Percentiles rank a stretch among this genome's conserved stretches.
These are phyloP conservation scores for Litoditis marina DNA, from an alignment of 2,888 invertebrate species.

Conservation along the genomic window DNA sequence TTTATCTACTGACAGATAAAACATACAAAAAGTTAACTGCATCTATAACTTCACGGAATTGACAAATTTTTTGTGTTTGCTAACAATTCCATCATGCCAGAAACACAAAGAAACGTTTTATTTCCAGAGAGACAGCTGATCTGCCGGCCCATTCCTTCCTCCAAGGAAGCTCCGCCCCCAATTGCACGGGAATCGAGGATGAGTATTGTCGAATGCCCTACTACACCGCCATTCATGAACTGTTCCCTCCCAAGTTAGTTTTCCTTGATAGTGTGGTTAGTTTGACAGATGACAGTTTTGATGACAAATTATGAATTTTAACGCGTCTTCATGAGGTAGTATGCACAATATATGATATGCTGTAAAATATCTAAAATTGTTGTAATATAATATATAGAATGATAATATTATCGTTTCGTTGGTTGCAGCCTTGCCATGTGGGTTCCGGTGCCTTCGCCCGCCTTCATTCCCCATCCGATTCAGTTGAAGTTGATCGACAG, in stretches of 20 bases:
- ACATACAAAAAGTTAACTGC: background rate
- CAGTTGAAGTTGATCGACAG: conserved; percentile 42
- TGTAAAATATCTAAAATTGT: background rate
- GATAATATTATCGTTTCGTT: background rate
- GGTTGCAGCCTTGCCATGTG: conserved; percentile 46
- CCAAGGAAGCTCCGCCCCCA: conserved; percentile 46
- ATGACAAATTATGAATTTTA: too few relatives aligned
- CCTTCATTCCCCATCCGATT: conserved; percentile 47
- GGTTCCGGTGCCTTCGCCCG: conserved; percentile 54
- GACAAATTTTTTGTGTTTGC: too few relatives aligned
- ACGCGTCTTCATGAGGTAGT: too few relatives aligned
- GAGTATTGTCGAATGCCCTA: conserved; percentile 60
- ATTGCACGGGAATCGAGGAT: conserved; percentile 53
- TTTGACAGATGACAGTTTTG: too few relatives aligned
- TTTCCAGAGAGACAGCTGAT: conserved; percentile 44
- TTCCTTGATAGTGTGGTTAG: too few relatives aligned
- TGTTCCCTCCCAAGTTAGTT: conserved; percentile 55
- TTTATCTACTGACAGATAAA: too few relatives aligned
- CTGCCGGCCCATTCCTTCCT: conserved; percentile 59
- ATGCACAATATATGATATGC: too few relatives aligned
- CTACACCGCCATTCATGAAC: conserved; percentile 60
- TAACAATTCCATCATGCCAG: too few relatives aligned
- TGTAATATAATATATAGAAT: background rate
- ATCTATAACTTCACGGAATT: too few relatives aligned
- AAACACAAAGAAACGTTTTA: background rate